These are phyloP conservation scores for Drosophila novamexicana DNA, from an alignment of 1,140 invertebrate species.

Conservation along the genomic window DNA sequence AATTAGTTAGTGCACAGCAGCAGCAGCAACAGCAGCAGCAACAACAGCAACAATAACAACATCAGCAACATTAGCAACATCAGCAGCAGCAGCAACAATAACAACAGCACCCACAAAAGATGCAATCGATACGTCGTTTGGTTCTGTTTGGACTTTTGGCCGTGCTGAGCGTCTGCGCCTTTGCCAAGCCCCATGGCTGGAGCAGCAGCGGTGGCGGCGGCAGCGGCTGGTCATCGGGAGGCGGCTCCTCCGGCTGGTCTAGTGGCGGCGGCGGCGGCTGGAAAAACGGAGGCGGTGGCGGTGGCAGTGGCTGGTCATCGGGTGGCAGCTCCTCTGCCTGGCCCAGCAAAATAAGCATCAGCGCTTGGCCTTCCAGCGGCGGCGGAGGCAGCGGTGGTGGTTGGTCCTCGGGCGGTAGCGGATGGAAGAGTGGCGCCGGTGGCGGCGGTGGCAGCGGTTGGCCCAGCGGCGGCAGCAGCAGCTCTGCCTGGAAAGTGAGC, in stretches of 20 bases:
- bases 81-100: not conserved
- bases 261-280: constrained; percentile 23
- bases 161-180: constrained; percentile 41
- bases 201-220: constrained; percentile 41
- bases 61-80: not conserved
- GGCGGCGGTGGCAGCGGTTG: constrained; percentile 27
- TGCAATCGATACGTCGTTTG: constrained; percentile 60
- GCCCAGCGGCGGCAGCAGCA: not conserved
- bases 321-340: constrained; percentile 41
- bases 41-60: not conserved
- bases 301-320: constrained; percentile 44
- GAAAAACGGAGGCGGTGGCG: constrained; percentile 22
- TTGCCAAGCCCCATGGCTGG: constrained; percentile 64
- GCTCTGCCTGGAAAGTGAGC: constrained; percentile 6
- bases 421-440: constrained; percentile 34
- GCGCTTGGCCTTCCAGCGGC: constrained; percentile 52
- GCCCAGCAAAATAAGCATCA: constrained; percentile 43
- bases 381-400: constrained; percentile 35
- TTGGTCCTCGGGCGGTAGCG: constrained; percentile 12
- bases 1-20: constrained; percentile 76
- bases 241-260: constrained; percentile 45
- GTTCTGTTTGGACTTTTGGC: constrained; percentile 47
- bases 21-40: constrained; percentile 28
- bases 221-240: constrained; percentile 43
- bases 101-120: constrained; percentile 47